phyloP scores from a whole-genome alignment of 2,888 invertebrate genomes.

The Philereme vetulata region DNA sequence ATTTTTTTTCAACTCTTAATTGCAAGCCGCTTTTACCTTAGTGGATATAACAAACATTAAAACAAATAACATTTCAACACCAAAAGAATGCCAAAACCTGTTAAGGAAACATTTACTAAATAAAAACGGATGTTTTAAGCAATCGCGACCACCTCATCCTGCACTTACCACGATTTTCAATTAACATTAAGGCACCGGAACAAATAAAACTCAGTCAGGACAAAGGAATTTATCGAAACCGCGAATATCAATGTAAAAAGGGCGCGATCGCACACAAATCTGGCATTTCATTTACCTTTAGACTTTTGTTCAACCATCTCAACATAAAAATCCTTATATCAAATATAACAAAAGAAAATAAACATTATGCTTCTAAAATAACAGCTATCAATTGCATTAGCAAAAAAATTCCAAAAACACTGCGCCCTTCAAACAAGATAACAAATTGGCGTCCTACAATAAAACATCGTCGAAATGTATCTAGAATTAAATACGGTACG shows the following conservation, averaged over 20 bases:
- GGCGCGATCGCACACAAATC: slow-evolving; percentile 45
- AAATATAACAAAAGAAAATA: slow-evolving; percentile 1
- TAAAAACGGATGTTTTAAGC: slow-evolving; percentile 42
- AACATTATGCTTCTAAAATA: slow-evolving; percentile 6
- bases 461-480: slow-evolving; percentile 52
- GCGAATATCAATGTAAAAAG: slow-evolving; percentile 55
- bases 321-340: not conserved
- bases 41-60: slow-evolving; percentile 31
- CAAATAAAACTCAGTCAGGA: slow-evolving; percentile 62
- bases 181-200: slow-evolving; percentile 66
- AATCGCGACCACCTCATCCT: slow-evolving; percentile 50
- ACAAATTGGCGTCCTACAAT: slow-evolving; percentile 57
- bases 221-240: slow-evolving; percentile 62
- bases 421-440: slow-evolving; percentile 48
- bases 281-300: slow-evolving; percentile 17
- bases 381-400: slow-evolving; percentile 1
- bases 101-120: slow-evolving; percentile 34
- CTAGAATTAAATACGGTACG: slow-evolving; percentile 58
- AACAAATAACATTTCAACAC: slow-evolving; percentile 19
- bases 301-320: slow-evolving; percentile 10
- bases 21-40: not conserved
- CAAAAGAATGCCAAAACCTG: slow-evolving; percentile 34
- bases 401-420: slow-evolving; percentile 39
- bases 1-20: slow-evolving; percentile 3
- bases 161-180: slow-evolving; percentile 62